Base-by-base conservation (phyloP, 2,888 invertebrate genomes). In the Callyntrura guangdongensis region DNA sequence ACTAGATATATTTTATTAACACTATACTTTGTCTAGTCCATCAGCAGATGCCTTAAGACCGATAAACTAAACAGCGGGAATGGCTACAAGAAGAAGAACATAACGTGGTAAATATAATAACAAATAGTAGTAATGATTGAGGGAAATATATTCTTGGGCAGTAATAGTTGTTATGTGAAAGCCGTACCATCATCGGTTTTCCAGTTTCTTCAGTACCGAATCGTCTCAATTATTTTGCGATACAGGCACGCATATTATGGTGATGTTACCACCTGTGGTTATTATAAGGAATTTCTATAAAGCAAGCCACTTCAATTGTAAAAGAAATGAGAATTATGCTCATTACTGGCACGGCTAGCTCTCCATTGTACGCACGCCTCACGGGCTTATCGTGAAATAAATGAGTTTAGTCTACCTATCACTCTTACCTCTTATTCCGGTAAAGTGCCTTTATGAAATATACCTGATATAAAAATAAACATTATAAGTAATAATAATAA, bases 241-340 rank as follows among this genome's bases (percentile, higher is more conserved):
- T 85, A 74, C 49, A 47, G 22, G 1, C 64, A 11, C 12, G 25
- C 9, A 25, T 36, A 11, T 64, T 59, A 59, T 59, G 59, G n/a
- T 20, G 59, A 59, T 20, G 47, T 3, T 47, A 87, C 87, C 87
- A 69, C 87, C 87, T 82, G 67, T 22, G 69, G 87, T 45, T 36
- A 87, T 87, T 81, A 36, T 25, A 45, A 82, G 59, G 87, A 82
- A 87, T 69, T 69, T 69, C 81, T 82, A 86, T 36, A 36, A 36
- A 36, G 74, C 59, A 87, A 87, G 67, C 20, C 47, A 69, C 69
- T 69, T 69, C n/a, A 27, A 77, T 8, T 74, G 22, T 85, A 69
- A 84, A 84, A 69, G 64, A 83, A 83, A 84, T 53, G 69, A 53
- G 69, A 69, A 83, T 47, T 72, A 45, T 47, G 49, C 53, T 69